phyloP scores from a whole-genome alignment of 1,140 invertebrate species.

The Caligus rogercresseyi region DNA sequence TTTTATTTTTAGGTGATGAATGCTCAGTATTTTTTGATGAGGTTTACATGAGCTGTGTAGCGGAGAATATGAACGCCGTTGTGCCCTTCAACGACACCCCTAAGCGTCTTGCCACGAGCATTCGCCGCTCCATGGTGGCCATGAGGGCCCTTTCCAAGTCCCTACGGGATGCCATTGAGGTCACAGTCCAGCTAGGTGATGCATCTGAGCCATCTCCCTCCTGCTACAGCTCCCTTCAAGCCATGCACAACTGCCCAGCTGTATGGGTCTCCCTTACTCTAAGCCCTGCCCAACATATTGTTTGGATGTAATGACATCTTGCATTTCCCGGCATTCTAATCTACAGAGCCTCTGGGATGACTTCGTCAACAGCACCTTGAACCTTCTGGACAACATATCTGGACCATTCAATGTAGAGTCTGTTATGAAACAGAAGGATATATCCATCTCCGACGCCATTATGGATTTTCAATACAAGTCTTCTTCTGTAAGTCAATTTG shows the following conservation, averaged over 20 bases:
- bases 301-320: constrained; percentile 68
- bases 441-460: constrained; percentile 94
- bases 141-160: constrained; percentile 80
- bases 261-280: constrained; percentile 45
- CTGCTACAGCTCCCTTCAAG: constrained; percentile 40
- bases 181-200: constrained; percentile 58
- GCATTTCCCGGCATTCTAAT: constrained; percentile 58
- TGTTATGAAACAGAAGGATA: constrained; percentile 81
- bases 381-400: constrained; percentile 33
- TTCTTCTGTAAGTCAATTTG: not conserved
- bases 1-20: constrained; percentile 39
- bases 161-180: constrained; percentile 56
- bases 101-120: constrained; percentile 62
- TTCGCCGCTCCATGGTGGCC: constrained; percentile 80
- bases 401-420: constrained; percentile 89
- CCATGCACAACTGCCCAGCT: constrained; percentile 69
- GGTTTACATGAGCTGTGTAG: constrained; percentile 64
- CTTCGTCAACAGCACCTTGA: constrained; percentile 50
- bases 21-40: constrained; percentile 64
- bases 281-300: constrained; percentile 71
- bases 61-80: constrained; percentile 72
- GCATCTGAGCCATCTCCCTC: constrained; percentile 32
- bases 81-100: constrained; percentile 87
- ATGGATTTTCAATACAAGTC: constrained; percentile 70
- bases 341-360: constrained; percentile 72